Conservation (phyloP, 2,113 vertebrate species). For the Pseudorasbora parva region DNA sequence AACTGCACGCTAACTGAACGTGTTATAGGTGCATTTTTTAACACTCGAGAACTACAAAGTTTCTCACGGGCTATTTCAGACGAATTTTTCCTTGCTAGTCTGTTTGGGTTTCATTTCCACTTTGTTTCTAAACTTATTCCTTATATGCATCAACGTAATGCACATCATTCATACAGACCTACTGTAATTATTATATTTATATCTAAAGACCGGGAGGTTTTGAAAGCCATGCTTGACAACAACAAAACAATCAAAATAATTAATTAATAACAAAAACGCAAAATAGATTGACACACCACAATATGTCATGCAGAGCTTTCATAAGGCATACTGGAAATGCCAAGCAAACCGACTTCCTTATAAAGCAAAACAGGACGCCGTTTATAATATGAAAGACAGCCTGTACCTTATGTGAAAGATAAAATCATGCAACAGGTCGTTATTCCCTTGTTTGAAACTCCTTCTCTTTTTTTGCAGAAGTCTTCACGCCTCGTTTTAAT, state of each 20-base stretch:
- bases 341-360: constrained; percentile 19
- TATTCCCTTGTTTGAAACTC: constrained; percentile 30
- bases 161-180: neutral
- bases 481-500: neutral
- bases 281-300: neutral
- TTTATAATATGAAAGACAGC: neutral
- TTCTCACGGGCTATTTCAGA: neutral
- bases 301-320: neutral
- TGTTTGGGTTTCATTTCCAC: neutral
- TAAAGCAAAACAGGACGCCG: neutral
- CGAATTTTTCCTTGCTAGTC: neutral
- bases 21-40: neutral
- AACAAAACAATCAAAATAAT: neutral
- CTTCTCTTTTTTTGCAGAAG: constrained; percentile 11
- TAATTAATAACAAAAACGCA: neutral
- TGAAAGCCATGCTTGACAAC: neutral
- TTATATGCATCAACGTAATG: neutral
- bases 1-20: neutral
- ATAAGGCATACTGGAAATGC: neutral
- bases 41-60: neutral
- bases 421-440: constrained; percentile 53
- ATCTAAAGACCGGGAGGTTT: neutral
- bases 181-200: too few relatives aligned
- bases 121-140: neutral
- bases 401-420: constrained; percentile 43